phyloP scores from a whole-genome alignment of 1,140 invertebrate genomes.

The Leptopilina boulardi region DNA sequence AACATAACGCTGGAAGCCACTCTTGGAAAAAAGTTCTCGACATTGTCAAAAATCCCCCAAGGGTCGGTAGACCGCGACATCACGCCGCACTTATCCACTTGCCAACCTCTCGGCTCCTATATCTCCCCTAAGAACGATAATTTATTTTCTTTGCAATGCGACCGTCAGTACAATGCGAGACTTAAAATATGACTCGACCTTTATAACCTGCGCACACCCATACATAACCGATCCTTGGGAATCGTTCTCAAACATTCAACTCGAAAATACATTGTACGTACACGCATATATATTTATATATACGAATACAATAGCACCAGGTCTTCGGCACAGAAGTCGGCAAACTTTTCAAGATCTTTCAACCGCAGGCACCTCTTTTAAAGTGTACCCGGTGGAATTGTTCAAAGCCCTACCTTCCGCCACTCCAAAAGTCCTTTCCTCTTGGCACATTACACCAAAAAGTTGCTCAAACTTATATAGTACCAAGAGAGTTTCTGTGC shows the following conservation, averaged over 20 bases:
- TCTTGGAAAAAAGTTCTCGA: neutral
- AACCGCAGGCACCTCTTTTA: conserved; percentile 49
- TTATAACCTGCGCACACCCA: conserved; percentile 48
- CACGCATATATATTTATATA: conserved; percentile 37
- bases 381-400: conserved; percentile 55
- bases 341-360: conserved; percentile 52
- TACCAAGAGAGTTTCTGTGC: conserved; percentile 18
- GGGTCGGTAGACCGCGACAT: conserved; percentile 30
- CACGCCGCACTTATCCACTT: conserved; percentile 24
- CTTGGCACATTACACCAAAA: conserved; percentile 45
- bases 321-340: conserved; percentile 41
- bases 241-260: conserved; percentile 29
- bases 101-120: neutral
- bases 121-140: conserved; percentile 48
- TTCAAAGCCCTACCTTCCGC: conserved; percentile 50
- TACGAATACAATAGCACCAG: conserved; percentile 47
- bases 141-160: conserved; percentile 62
- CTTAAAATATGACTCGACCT: conserved; percentile 65
- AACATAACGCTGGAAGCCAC: neutral
- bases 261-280: conserved; percentile 40
- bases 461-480: conserved; percentile 45
- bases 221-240: conserved; percentile 38
- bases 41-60: conserved; percentile 26
- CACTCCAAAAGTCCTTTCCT: conserved; percentile 41
- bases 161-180: conserved; percentile 60